phyloP scores from a whole-genome alignment of 2,888 invertebrate genomes.

The Leistus spinibarbis region DNA sequence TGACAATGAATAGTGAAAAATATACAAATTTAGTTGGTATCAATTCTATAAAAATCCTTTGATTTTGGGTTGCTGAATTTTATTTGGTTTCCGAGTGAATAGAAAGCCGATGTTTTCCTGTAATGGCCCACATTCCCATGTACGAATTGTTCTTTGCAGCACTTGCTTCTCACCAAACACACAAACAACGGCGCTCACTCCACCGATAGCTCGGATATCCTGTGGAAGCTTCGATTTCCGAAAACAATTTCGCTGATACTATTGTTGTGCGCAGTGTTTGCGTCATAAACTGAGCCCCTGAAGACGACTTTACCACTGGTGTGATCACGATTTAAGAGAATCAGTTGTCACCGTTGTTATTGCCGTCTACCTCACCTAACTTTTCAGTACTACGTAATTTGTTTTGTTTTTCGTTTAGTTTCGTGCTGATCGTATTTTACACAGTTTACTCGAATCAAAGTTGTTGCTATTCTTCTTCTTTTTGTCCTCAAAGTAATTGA shows the following conservation, averaged over 20 bases:
- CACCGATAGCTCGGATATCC: constrained; percentile 24
- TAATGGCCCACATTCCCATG: background rate
- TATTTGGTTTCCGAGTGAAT: background rate
- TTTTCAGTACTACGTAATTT: background rate
- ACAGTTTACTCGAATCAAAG: background rate
- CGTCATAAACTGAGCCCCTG: constrained; percentile 50
- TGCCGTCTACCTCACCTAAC: background rate
- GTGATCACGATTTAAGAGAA: constrained; percentile 51
- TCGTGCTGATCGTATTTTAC: background rate
- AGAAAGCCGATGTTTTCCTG: background rate
- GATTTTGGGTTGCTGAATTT: background rate
- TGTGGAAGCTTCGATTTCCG: constrained; percentile 31
- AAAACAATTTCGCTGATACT: constrained; percentile 49
- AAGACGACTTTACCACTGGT: constrained; percentile 45
- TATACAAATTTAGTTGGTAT: background rate
- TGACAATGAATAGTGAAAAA: background rate
- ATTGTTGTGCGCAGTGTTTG: constrained; percentile 50
- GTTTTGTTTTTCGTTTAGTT: background rate
- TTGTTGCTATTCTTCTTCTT: background rate
- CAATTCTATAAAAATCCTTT: background rate
- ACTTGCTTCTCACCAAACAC: background rate
- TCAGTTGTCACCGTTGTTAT: constrained; percentile 44
- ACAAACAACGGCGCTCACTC: background rate
- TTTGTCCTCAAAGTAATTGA: background rate
- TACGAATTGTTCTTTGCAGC: background rate